Conservation (phyloP, 2,888 invertebrate species). For the Drosophila fungiperda region DNA sequence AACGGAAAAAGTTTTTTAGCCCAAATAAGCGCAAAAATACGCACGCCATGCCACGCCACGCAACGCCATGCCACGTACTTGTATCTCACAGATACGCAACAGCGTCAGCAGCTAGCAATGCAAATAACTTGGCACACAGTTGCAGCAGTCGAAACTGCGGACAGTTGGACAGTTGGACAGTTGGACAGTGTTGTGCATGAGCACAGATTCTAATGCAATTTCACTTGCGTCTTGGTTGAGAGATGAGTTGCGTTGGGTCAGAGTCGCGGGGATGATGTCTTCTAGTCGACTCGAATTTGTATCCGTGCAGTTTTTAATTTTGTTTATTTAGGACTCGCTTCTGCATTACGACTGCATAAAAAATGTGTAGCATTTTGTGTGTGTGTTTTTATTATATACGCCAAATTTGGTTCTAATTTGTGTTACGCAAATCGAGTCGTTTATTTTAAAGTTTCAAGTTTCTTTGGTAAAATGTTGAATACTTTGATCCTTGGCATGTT, state of each 20-base stretch:
- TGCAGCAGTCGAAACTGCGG: conserved; percentile 21
- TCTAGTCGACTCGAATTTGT: conserved; percentile 35
- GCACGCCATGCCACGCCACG: conserved; percentile 43
- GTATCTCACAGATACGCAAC: conserved; percentile 56
- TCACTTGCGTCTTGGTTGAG: conserved; percentile 42
- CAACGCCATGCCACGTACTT: conserved; percentile 54
- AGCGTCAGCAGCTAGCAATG: conserved; percentile 54
- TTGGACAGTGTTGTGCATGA: conserved; percentile 62
- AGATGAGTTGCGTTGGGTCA: conserved; percentile 25
- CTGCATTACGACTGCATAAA: conserved; percentile 50
- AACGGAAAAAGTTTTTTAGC: conserved; percentile 71
- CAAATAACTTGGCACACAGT: conserved; percentile 78
- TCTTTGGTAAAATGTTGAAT: no score
- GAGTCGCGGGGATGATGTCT: conserved; percentile 13
- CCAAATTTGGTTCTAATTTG: neutral
- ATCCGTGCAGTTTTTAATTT: conserved; percentile 60
- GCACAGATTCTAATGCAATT: conserved; percentile 76
- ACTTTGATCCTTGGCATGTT: neutral
- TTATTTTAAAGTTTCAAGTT: neutral
- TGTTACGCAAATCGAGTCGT: neutral
- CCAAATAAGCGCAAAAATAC: conserved; percentile 78
- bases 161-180: conserved; percentile 8
- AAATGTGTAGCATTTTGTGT: conserved; percentile 47
- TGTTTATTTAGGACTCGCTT: conserved; percentile 73
- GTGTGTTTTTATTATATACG: conserved; percentile 17